These are phyloP conservation scores for Phyllopteryx taeniolatus DNA, from an alignment of 2,113 vertebrate species.

Conservation along the genomic window DNA sequence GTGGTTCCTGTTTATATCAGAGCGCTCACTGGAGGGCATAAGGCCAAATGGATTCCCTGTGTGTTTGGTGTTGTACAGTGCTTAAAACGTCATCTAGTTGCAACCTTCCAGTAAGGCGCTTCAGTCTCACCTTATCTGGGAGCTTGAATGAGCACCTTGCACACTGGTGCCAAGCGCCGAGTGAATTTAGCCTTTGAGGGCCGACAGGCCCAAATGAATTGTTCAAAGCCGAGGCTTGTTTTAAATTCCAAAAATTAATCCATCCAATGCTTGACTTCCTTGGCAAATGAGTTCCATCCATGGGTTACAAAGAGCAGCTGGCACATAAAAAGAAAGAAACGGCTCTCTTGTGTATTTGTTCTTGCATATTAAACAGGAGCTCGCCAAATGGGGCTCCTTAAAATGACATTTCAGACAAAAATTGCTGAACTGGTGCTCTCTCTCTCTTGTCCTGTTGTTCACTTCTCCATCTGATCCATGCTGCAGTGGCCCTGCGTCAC, in stretches of 20 bases:
- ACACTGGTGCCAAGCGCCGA: constrained; percentile 6
- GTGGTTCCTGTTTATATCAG: too few species aligned
- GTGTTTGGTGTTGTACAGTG: constrained; percentile 8
- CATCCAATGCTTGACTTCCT: not conserved
- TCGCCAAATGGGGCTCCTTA: not conserved
- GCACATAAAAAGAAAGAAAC: constrained; percentile 24
- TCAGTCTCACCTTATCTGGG: not conserved
- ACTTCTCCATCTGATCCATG: constrained; percentile 23
- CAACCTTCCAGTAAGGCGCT: not conserved
- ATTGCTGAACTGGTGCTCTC: constrained; percentile 3
- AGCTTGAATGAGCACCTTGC: constrained; percentile 11
- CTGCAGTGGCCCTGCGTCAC: constrained; percentile 24
- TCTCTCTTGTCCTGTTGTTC: not conserved
- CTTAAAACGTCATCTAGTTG: constrained; percentile 8
- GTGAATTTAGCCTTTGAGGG: constrained; percentile 10
- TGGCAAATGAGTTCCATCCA: constrained; percentile 38
- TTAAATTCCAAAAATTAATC: constrained; percentile 28
- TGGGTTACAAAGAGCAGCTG: constrained; percentile 30
- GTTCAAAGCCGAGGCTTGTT: constrained; percentile 23
- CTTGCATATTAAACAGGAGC: constrained; percentile 23
- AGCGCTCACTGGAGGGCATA: too few species aligned
- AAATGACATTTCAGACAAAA: not conserved
- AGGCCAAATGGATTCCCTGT: not conserved
- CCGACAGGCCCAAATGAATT: constrained; percentile 27
- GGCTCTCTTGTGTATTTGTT: constrained; percentile 5